Evolutionary conservation across 1,140 invertebrate species (phyloP), one percentile per base, ranked within the genome.

Genomic region (Ceratosolen fusciceps): DNA sequence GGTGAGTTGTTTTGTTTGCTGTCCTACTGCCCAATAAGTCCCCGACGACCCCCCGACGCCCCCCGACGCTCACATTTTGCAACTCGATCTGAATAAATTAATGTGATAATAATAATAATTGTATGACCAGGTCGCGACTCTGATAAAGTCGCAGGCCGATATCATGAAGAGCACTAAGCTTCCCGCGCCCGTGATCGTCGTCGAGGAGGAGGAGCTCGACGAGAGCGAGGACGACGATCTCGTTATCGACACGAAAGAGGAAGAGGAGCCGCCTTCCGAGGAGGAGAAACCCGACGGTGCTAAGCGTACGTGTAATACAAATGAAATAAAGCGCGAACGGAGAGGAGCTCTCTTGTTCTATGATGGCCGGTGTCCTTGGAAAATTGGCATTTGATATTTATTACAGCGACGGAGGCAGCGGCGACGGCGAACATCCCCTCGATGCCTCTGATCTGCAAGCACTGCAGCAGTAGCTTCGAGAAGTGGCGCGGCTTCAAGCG

Each of bases 401-500:
- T 9, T 9, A 47, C 19, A 5, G 49, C 19, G 19, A 19, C 49
- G 19, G 49, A 0, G 54, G 52, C 52, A 21, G 58, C 60, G 26
- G 62, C 56, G 19, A 65, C 58, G 43, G 70, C 21, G 14, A 65
- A 81, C 8, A 29, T 80, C 0, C 60, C 34, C 24, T 49, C 82
- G 12, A 78, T 82, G 8, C 70, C 81, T 1, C 24, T 85, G 0
- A 49, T 31, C 19, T 91, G 91, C 62, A 91, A 90, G 49, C 90
- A 91, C 54, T 91, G 91, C 58, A 80, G 82, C 3, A 79, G 83
- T 74, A 84, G 74, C 8, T 90, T 90, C 67, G 60, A 65, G 0
- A 83, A 83, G 3, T 74, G 81, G 71, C 87, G 87, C 8, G 90
- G 90, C 1, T 88, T 90, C 26, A 90, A 90, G 62, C 72, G 88